These are phyloP conservation scores for Chlorodrepanis virens DNA, from an alignment of 2,113 vertebrate species.

Conservation along the genomic window DNA sequence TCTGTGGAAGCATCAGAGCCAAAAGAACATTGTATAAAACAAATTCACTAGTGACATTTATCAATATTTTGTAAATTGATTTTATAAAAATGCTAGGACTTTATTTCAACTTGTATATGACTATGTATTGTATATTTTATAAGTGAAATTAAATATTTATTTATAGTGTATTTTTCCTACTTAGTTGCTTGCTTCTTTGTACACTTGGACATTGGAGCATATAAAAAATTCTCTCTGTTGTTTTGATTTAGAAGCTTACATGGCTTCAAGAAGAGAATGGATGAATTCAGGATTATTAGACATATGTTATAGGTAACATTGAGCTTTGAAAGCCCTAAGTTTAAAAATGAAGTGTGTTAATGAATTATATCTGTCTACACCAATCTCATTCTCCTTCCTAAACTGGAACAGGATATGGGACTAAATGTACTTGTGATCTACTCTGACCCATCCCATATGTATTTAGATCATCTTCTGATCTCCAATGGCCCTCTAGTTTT, in stretches of 20 bases:
- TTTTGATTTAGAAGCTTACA: neutral
- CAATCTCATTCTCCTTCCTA: neutral
- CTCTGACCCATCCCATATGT: neutral
- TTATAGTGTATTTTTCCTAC: neutral
- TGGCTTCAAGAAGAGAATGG: neutral
- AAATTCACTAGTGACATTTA: neutral
- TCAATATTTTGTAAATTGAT: neutral
- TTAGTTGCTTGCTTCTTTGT: neutral
- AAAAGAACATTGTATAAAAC: neutral
- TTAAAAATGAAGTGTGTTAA: neutral
- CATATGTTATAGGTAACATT: neutral
- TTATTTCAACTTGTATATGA: neutral
- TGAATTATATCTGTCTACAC: neutral
- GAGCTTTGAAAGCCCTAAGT: neutral
- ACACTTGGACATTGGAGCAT: neutral
- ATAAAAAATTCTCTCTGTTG: neutral
- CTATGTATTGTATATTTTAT: neutral
- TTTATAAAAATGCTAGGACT: neutral
- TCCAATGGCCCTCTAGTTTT: neutral
- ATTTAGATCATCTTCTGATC: neutral
- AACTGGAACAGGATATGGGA: neutral
- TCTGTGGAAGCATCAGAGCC: neutral
- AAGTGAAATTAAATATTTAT: neutral
- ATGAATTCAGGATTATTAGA: neutral
- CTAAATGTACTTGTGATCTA: neutral